Base-by-base conservation (phyloP, 1,140 invertebrate genomes). In the Ceratosolen fusciceps region DNA sequence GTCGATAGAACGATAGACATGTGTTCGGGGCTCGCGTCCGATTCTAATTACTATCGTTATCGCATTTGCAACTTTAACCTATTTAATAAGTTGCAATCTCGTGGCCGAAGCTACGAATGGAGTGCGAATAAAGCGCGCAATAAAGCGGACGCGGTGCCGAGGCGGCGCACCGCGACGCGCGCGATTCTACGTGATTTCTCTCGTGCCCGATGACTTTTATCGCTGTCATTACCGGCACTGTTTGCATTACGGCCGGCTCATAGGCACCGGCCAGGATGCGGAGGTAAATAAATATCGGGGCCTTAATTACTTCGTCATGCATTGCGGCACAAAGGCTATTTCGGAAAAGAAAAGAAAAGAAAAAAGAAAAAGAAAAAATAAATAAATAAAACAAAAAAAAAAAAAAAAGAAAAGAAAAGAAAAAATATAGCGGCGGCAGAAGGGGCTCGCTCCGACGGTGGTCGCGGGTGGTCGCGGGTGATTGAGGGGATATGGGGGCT, bases 21-120 rank as follows among this genome's bases (percentile, higher is more conserved):
- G 85, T 84, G 84, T 76, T 68, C 68, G 62, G 7, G 43, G 60
- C 65, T 70, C 81, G 80, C 83, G 82, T 81, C 82, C 80, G 80
- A 83, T 84, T 87, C 83, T 87, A 87, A 87, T 87, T 86, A 84
- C 83, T 85, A 87, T 88, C 86, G 83, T 88, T 87, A 87, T 88
- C 87, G 85, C 83, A 74, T 88, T 87, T 84, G 86, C 85, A 85
- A 87, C 85, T 88, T 88, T 86, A 88, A 88, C 86, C 87, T 86
- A 87, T 87, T 87, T 88, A 88, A 88, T 87, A 87, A 87, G 84
- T 85, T 83, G 83, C 86, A 85, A 87, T 87, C 83, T 82, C 80
- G 83, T 65, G 54, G 47, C 37, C 73, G 77, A 74, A 77, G 49
- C 49, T 67, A 4, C 60, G n/a, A n/a, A n/a, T n/a, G 8, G 60